phyloP scores from a whole-genome alignment of 1,140 invertebrate genomes.

The Leptopilina clavipes region DNA sequence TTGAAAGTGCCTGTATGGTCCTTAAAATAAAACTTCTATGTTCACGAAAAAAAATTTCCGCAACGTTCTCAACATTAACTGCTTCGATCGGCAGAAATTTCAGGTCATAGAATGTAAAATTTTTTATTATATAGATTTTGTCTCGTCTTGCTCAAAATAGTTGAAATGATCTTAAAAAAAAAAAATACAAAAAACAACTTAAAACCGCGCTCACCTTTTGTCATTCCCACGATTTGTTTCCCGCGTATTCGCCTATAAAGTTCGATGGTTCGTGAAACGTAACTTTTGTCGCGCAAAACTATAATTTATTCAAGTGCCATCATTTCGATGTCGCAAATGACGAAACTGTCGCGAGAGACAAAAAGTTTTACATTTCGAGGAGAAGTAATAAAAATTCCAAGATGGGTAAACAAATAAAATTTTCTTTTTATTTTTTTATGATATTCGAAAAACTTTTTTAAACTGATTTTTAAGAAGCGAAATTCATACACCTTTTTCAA shows the following conservation, averaged over 20 bases:
- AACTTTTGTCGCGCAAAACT: slow-evolving; percentile 11
- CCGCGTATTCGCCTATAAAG: slow-evolving; percentile 47
- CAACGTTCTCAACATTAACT: not conserved
- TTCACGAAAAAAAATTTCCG: not conserved
- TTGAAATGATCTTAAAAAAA: not conserved
- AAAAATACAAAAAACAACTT: not conserved
- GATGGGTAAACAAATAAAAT: slow-evolving; percentile 23
- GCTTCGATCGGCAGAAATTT: not conserved
- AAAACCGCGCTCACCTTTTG: slow-evolving; percentile 48
- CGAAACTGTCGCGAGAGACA: slow-evolving; percentile 10
- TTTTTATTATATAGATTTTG: not conserved
- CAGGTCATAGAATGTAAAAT: not conserved
- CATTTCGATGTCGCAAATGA: slow-evolving; percentile 23
- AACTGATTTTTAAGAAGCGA: too few relatives aligned
- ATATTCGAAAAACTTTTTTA: too few relatives aligned
- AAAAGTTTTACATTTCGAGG: not conserved
- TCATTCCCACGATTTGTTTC: slow-evolving; percentile 57
- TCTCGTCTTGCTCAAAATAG: too few relatives aligned
- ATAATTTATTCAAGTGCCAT: slow-evolving; percentile 29
- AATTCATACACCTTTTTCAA: too few relatives aligned
- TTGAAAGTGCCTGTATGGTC: slow-evolving; percentile 4
- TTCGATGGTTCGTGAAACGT: slow-evolving; percentile 57
- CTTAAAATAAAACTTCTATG: not conserved
- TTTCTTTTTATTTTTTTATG: not conserved
- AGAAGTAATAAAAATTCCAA: not conserved